Percentiles rank a stretch among this genome's conserved stretches.
Conservation (phyloP, 2,797 vertebrate genomes). For the Tachyglossus aculeatus region DNA sequence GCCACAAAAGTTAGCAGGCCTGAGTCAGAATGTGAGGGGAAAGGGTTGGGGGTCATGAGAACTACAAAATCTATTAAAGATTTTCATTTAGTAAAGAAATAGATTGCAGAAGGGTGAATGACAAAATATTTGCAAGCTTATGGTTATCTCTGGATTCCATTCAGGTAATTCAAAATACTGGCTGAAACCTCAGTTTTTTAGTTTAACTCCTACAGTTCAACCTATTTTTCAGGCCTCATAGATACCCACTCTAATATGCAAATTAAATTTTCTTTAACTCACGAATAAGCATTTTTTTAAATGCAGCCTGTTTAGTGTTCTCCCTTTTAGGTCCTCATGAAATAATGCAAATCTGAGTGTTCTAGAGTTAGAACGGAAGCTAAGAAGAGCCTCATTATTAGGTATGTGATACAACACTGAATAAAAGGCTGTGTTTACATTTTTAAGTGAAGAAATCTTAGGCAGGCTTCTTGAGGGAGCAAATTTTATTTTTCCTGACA, state of each 20-base stretch:
- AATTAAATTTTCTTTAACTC: neutral
- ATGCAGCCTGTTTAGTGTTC: neutral
- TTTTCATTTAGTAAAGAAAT: neutral
- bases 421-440: constrained; percentile 43
- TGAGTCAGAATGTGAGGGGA: neutral
- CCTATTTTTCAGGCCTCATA: neutral
- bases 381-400: neutral
- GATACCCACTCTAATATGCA: neutral
- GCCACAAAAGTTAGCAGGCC: neutral
- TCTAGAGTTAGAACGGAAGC: neutral
- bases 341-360: neutral
- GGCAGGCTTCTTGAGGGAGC: constrained; percentile 48
- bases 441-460: constrained; percentile 39
- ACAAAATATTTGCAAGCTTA: constrained; percentile 15
- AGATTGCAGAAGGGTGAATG: neutral
- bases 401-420: constrained; percentile 15
- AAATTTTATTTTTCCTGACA: constrained; percentile 72
- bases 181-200: neutral
- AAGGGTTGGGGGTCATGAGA: neutral
- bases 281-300: neutral
- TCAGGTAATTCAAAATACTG: constrained; percentile 10
- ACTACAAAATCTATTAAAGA: too few species aligned
- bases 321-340: neutral
- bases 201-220: neutral
- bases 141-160: neutral